Percentiles rank a stretch among this genome's conserved stretches.
Evolutionary conservation across 2,888 invertebrate genomes (phyloP).

Genomic region (Camptogramma bilineatum): DNA sequence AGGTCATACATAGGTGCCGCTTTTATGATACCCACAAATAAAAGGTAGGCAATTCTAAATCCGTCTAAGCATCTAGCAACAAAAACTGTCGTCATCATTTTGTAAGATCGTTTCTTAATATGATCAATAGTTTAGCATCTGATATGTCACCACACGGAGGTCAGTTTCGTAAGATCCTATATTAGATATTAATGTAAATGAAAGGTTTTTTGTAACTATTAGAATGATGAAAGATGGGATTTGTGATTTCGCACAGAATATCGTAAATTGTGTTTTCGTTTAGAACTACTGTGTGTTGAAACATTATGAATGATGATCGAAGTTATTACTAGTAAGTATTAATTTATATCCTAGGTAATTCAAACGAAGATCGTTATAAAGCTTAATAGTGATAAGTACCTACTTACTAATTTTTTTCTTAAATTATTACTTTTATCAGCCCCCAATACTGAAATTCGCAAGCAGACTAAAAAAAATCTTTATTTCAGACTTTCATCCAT

Average conservation of each 20-base stretch:
- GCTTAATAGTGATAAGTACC: too few relatives aligned
- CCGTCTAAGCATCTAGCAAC: too few relatives aligned
- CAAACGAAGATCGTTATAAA: too few relatives aligned
- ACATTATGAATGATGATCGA: not conserved
- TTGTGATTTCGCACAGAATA: constrained; percentile 6
- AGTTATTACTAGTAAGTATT: not conserved
- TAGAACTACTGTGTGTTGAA: not conserved
- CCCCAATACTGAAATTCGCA: too few relatives aligned
- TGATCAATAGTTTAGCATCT: constrained; percentile 33
- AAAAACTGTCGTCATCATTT: constrained; percentile 30
- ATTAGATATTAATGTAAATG: constrained; percentile 27
- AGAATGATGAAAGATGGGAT: constrained; percentile 26
- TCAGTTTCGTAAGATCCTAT: constrained; percentile 31
- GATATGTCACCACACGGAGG: constrained; percentile 39
- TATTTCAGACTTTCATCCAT: too few relatives aligned
- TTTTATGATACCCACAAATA: constrained; percentile 2
- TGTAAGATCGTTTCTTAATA: constrained; percentile 32
- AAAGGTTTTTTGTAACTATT: constrained; percentile 16
- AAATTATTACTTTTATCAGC: too few relatives aligned
- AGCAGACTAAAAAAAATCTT: too few relatives aligned
- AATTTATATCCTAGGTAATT: too few relatives aligned
- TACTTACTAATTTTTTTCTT: too few relatives aligned
- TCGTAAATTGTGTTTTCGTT: constrained; percentile 8
- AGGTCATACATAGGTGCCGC: not conserved
- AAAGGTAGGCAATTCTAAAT: constrained; percentile 3